Base-by-base conservation (phyloP, 2,113 vertebrate genomes). In the Semnopithecus entellus region DNA sequence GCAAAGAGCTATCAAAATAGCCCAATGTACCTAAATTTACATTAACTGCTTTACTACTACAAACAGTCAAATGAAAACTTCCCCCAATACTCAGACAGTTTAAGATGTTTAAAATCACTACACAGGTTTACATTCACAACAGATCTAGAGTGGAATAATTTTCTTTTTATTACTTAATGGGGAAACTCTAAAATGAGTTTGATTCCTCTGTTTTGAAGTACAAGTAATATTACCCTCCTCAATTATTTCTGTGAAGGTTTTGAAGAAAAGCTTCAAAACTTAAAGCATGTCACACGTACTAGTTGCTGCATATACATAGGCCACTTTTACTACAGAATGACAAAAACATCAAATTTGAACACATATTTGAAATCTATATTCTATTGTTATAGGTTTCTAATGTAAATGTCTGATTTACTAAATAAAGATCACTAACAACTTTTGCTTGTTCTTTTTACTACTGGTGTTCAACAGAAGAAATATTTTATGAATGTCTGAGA, bases 401-500 rank as follows among this genome's bases (percentile, higher is more conserved):
- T 30, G 48, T 68, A 38, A 87, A 87, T 64, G 72, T 73, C 27
- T 61, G 43, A 81, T 59, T 78, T 78, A 55, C 22, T n/a, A 88
- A 75, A 48, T 66, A 88, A 83, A 23, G 22, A 35, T 38, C 8
- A 59, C 57, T 88, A 55, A 35, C 35, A 86, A 70, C 3, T 95
- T 85, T 91, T 38, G n/a, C 25, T 55, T 59, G 0, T 61, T 83
- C 32, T 66, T 82, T n/a, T 35, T 76, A 68, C 32, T 50, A 50
- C 20, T 89, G 3, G 32, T 78, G 32, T 78, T 84, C 25, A 59
- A 13, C 3, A 88, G 18, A 87, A 61, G 27, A 95, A 76, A 83
- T 38, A 88, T 76, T 92, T 92, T 83, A 78, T 95, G 78, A 95
- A 68, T 76, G 17, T 18, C n/a, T 78, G 48, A 59, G 78, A 78